Evolutionary conservation across 2,888 invertebrate species (phyloP), one percentile per base, ranked within the genome.

Genomic region (Agonopterix subpropinquella): DNA sequence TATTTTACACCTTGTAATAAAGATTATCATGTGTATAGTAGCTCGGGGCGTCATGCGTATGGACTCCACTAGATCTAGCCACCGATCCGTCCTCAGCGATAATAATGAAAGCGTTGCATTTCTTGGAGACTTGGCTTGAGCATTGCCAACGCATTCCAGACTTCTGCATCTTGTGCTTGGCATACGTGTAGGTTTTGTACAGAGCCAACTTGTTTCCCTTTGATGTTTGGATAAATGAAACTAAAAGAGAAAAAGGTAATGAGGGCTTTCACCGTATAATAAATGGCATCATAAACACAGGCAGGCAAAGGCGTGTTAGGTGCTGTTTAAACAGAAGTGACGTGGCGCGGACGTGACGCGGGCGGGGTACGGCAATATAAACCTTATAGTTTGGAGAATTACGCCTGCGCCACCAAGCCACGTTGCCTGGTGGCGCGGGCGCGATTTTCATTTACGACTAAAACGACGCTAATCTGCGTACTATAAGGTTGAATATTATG

Each of bases 71-170:
- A 42, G 13, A 41, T 45, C 37, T 41, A n/a, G n/a, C 11, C 11
- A 49, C 8, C 36, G 4, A 5, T 36, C 49, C 49, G 8, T 41
- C 11, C 8, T 49, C 45, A 7, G 36, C 13, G 13, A 43, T 35
- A 37, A 47, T 15, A 10, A 47, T 9, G 11, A 13, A 39, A 18
- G 44, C 43, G 37, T 28, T 36, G 41, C 48, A 44, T 28, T 15
- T 44, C 8, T 36, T 36, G 36, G 41, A 18, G 13, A 8, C n/a
- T 8, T 39, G 36, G 4, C 10, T 44, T 9, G 43, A 37, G 15
- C 48, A 48, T n/a, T 42, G 28, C 48, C 48, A 48, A 9, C 48
- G 44, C 7, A 10, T 4, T 10, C 48, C 48, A 4, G n/a, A 10
- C 44, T 41, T 48, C 10, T 28, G 9, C 10, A 11, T 11, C 10